Percentiles rank a stretch among this genome's conserved stretches.
These are phyloP conservation scores for Nothobranchius kuhntae DNA, from an alignment of 2,113 vertebrate species.

Conservation along the genomic window DNA sequence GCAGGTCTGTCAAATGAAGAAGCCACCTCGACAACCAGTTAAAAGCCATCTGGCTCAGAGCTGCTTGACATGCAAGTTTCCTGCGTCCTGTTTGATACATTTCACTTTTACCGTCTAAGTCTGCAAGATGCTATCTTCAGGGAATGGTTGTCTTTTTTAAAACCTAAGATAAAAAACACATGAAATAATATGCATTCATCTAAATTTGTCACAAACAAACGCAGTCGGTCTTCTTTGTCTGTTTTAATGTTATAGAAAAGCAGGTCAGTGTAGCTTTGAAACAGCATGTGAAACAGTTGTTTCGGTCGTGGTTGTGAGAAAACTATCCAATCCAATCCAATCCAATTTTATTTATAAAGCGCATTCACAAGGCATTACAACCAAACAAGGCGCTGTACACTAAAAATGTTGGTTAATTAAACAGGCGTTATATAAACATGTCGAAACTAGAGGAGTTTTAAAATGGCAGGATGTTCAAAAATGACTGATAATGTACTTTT, in stretches of 20 bases:
- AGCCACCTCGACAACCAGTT: conserved; percentile 25
- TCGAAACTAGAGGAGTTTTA: neutral
- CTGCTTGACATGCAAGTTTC: conserved; percentile 54
- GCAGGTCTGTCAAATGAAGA: conserved; percentile 48
- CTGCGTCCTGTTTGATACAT: conserved; percentile 47
- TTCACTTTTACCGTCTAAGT: conserved; percentile 46
- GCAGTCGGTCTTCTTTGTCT: conserved; percentile 8
- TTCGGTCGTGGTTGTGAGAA: conserved; percentile 14
- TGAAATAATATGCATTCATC: conserved; percentile 37
- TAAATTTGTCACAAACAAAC: neutral
- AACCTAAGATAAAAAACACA: conserved; percentile 51
- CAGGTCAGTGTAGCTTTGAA: conserved; percentile 31
- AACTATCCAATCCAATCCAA: no score
- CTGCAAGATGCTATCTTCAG: conserved; percentile 37
- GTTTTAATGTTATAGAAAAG: conserved; percentile 24
- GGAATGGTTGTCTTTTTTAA: conserved; percentile 47
- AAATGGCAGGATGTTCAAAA: neutral
- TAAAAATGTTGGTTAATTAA: no score
- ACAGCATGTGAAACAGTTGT: conserved; percentile 36
- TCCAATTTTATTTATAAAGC: no score
- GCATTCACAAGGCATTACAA: no score
- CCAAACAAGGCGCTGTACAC: no score
- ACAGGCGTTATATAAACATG: no score
- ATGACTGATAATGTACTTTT: conserved; percentile 13
- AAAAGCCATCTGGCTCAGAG: conserved; percentile 45